Conservation (phyloP, 2,797 vertebrate species). For the Smutsia gigantea region DNA sequence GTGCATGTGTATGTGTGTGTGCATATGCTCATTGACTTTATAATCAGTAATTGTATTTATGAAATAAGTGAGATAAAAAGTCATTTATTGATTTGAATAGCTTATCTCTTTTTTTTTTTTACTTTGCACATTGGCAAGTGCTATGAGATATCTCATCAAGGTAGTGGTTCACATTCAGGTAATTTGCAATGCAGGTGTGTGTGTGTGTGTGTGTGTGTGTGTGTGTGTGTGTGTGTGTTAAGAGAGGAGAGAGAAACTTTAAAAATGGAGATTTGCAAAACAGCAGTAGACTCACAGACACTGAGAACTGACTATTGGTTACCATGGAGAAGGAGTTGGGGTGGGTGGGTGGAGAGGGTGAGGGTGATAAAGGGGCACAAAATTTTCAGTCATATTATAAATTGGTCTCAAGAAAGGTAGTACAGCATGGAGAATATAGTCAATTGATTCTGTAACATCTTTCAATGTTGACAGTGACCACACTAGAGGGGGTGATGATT, state of each 20-base stretch:
- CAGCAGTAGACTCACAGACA: no score
- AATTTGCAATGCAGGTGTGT: neutral
- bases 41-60: neutral
- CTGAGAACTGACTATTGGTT: no score
- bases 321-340: no score
- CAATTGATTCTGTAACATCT: no score
- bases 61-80: neutral
- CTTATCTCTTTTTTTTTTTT: neutral
- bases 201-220: neutral
- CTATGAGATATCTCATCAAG: neutral
- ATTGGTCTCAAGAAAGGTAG: no score
- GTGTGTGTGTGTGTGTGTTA: neutral
- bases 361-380: no score
- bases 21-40: neutral
- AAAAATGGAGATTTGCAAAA: no score
- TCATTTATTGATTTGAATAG: neutral
- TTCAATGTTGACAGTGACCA: no score
- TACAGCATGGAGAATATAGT: no score
- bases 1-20: neutral
- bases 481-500: no score
- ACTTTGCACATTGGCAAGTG: neutral
- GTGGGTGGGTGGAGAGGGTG: no score
- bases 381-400: no score
- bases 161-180: neutral
- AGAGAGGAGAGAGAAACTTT: neutral